Evolutionary conservation across 2,888 invertebrate species (phyloP).

Genomic region (Steinernema carpocapsae): DNA sequence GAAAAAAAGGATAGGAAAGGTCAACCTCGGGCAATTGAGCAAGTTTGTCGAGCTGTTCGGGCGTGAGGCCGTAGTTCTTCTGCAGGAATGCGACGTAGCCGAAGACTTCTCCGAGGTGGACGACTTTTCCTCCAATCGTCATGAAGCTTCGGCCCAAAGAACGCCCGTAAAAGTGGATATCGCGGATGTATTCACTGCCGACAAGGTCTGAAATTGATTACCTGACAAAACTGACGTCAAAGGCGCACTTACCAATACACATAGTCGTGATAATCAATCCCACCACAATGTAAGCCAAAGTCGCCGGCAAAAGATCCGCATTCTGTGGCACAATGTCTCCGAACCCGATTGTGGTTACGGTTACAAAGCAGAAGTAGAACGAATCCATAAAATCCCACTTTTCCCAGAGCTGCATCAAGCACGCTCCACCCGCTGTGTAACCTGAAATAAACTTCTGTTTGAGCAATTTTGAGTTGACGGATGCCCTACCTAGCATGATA

Average conservation of each 20-base stretch:
- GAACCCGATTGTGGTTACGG: constrained; percentile 69
- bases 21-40: constrained; percentile 66
- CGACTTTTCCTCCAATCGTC: constrained; percentile 69
- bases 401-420: constrained; percentile 68
- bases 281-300: constrained; percentile 67
- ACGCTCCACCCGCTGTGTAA: constrained; percentile 69
- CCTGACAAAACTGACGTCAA: not conserved
- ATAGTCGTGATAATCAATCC: constrained; percentile 69
- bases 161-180: constrained; percentile 69
- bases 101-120: constrained; percentile 69
- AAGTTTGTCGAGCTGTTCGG: constrained; percentile 68
- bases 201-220: constrained; percentile 60
- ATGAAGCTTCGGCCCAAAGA: constrained; percentile 67
- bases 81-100: constrained; percentile 69
- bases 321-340: constrained; percentile 69
- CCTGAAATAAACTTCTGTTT: constrained; percentile 48
- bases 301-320: constrained; percentile 66
- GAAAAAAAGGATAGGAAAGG: not conserved
- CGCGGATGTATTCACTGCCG: constrained; percentile 68
- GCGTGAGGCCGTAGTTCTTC: constrained; percentile 68
- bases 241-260: constrained; percentile 64
- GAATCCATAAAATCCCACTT: constrained; percentile 69
- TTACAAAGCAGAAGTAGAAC: constrained; percentile 69
- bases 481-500: constrained; percentile 65
- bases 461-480: not conserved